Evolutionary conservation across 1,140 invertebrate species (phyloP).

Genomic region (Homalodisca vitripennis): DNA sequence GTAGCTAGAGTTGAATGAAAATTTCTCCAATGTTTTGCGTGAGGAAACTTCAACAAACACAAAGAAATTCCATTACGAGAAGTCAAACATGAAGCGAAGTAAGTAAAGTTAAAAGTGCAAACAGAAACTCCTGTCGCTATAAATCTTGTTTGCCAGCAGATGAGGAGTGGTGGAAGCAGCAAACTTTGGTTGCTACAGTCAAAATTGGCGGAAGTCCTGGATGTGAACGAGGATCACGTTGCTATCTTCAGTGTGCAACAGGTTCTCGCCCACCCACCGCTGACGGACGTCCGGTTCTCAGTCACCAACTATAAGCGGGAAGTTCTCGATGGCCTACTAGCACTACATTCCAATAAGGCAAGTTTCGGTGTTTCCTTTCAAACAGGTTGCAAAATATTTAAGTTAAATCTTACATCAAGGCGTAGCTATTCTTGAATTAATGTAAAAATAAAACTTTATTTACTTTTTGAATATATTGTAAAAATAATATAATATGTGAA

Average conservation of each 20-base stretch:
- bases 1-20: too few species aligned
- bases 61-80: too few species aligned
- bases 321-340: conserved; percentile 87
- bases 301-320: conserved; percentile 95
- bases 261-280: conserved; percentile 77
- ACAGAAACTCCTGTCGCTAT: too few species aligned
- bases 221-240: conserved; percentile 83
- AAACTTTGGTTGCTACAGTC: conserved; percentile 86
- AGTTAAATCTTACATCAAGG: too few species aligned
- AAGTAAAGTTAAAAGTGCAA: not conserved
- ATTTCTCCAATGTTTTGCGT: too few species aligned
- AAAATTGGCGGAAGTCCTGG: conserved; percentile 80
- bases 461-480: too few species aligned
- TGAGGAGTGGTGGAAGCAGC: conserved; percentile 76
- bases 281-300: conserved; percentile 91
- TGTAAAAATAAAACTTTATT: too few species aligned
- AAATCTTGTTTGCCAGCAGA: conserved; percentile 48
- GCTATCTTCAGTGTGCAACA: conserved; percentile 94
- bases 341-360: conserved; percentile 87
- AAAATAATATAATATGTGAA: too few species aligned
- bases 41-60: too few species aligned
- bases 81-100: not conserved
- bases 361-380: too few species aligned
- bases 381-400: too few species aligned
- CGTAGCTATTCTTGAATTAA: too few species aligned